Percentiles rank a stretch among this genome's conserved stretches.
These are phyloP conservation scores for Sthenelais limicola DNA, from an alignment of 2,888 invertebrate genomes.

Conservation along the genomic window DNA sequence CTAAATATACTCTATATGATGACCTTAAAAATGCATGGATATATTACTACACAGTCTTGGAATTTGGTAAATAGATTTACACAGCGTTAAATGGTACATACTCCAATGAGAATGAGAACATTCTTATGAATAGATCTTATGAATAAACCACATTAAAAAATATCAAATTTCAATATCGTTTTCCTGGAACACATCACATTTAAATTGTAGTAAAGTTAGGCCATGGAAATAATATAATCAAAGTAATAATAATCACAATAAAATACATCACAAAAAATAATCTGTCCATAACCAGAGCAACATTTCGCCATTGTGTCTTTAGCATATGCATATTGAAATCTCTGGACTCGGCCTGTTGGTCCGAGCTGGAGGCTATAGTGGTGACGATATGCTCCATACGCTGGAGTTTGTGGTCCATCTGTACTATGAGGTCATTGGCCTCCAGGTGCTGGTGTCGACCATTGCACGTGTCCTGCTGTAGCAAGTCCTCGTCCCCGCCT, in stretches of 20 bases:
- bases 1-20: no score
- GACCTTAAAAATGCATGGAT: no score
- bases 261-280: constrained; percentile 28
- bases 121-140: no score
- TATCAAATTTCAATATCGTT: no score
- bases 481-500: not conserved
- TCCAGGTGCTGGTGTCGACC: not conserved
- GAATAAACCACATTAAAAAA: no score
- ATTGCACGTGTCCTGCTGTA: not conserved
- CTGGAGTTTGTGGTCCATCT: constrained; percentile 24
- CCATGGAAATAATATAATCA: constrained; percentile 32
- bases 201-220: no score
- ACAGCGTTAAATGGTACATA: no score
- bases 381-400: constrained; percentile 16
- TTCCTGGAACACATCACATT: no score
- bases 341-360: not conserved
- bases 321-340: constrained; percentile 3
- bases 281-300: constrained; percentile 37
- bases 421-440: not conserved
- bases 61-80: no score
- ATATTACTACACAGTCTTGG: no score
- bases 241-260: constrained; percentile 8
- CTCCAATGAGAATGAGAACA: no score
- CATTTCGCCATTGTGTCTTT: constrained; percentile 24
- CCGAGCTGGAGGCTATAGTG: not conserved